A percentile compares a stretch with the other conserved stretches of the same genome.
Evolutionary conservation across 2,113 vertebrate species (phyloP).

Genomic region (Echinops telfairi): DNA sequence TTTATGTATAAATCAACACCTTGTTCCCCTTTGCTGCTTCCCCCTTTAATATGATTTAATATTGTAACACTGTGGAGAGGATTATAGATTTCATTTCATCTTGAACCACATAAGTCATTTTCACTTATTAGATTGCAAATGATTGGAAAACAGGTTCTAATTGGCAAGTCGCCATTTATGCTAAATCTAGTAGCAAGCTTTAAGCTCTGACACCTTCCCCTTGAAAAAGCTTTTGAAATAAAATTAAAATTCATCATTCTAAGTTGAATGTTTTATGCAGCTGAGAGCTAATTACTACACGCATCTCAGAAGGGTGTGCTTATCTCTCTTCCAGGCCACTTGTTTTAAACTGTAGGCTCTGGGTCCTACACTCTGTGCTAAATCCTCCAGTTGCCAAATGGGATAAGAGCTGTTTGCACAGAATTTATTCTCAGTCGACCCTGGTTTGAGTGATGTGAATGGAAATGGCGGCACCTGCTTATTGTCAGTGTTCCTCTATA

Average conservation of each 20-base stretch:
- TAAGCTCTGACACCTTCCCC: constrained; percentile 73
- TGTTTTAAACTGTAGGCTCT: constrained; percentile 70
- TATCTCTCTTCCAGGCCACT: constrained; percentile 74
- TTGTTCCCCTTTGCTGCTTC: not conserved
- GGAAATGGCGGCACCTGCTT: constrained; percentile 61
- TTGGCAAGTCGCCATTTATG: constrained; percentile 69
- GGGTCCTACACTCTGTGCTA: constrained; percentile 3
- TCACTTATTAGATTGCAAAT: constrained; percentile 72
- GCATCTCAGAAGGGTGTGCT: constrained; percentile 57
- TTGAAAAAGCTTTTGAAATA: constrained; percentile 81
- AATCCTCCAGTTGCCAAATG: constrained; percentile 59
- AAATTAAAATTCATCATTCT: constrained; percentile 81
- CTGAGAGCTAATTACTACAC: constrained; percentile 73
- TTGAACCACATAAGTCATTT: constrained; percentile 76
- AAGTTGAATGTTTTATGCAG: constrained; percentile 69
- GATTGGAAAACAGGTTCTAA: constrained; percentile 67
- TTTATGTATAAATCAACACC: constrained; percentile 62
- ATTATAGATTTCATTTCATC: constrained; percentile 80
- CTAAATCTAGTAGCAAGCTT: constrained; percentile 70
- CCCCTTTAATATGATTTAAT: constrained; percentile 59
- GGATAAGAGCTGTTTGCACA: constrained; percentile 68
- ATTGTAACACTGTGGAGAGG: constrained; percentile 52
- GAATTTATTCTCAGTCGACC: not conserved
- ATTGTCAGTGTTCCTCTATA: not conserved
- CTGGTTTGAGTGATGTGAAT: constrained; percentile 63